phyloP scores from a whole-genome alignment of 1,140 invertebrate species.

The Linepithema humile region DNA sequence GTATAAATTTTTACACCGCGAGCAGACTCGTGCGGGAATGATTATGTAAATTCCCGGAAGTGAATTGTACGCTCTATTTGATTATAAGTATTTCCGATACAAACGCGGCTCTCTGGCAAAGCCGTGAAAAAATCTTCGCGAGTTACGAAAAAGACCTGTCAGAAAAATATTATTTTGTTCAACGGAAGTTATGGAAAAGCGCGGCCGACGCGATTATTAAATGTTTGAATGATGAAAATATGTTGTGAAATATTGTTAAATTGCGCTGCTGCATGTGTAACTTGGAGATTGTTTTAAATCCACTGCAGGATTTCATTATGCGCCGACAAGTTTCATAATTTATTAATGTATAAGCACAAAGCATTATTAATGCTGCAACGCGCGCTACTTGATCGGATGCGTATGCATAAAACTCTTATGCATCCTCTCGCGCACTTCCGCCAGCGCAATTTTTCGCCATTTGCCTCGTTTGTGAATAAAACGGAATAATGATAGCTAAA shows the following conservation, averaged over 20 bases:
- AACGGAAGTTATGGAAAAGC: neutral
- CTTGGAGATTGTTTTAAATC: neutral
- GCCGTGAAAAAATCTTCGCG: neutral
- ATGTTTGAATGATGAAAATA: neutral
- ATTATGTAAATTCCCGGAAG: conserved; percentile 47
- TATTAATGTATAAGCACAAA: neutral
- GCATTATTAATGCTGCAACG: neutral
- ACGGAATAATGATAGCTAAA: neutral
- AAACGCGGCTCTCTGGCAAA: neutral
- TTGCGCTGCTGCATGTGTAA: neutral
- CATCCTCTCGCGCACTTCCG: neutral
- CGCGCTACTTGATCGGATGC: neutral
- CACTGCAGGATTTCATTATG: too few relatives aligned
- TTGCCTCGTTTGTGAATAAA: conserved; percentile 26
- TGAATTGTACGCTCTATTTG: conserved; percentile 38
- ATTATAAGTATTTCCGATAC: conserved; percentile 25
- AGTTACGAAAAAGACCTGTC: neutral
- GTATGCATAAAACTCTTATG: neutral
- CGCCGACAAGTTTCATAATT: too few relatives aligned
- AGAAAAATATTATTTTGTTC: neutral
- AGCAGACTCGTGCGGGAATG: conserved; percentile 9
- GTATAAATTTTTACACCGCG: conserved; percentile 41
- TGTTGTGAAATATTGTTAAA: neutral
- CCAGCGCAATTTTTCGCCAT: conserved; percentile 7
- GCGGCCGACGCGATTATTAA: neutral